Percentiles rank a stretch among this genome's conserved stretches.
Evolutionary conservation across 1,140 invertebrate genomes (phyloP).

Genomic region (Zeugodacus cucurbitae): DNA sequence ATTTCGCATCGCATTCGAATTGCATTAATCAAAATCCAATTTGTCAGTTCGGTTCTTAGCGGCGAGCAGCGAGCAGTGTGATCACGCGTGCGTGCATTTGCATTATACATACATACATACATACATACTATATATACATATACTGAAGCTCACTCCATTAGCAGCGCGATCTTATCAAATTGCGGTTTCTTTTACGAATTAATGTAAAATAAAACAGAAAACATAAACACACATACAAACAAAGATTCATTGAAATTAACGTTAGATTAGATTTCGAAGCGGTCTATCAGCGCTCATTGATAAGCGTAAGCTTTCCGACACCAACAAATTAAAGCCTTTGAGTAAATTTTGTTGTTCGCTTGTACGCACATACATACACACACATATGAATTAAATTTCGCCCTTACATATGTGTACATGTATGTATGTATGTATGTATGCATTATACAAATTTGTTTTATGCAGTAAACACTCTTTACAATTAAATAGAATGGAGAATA

Average conservation of each 20-base stretch:
- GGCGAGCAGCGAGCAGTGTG: too few species aligned
- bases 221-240: background rate
- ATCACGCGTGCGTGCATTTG: background rate
- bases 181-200: background rate
- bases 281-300: background rate
- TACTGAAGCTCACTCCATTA: too few species aligned
- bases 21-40: slow-evolving; percentile 1
- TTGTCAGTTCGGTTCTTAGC: background rate
- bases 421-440: background rate
- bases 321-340: background rate
- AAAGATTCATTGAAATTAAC: too few species aligned
- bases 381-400: background rate
- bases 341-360: background rate
- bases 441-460: background rate
- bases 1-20: background rate
- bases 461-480: background rate
- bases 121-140: too few species aligned
- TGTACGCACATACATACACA: background rate
- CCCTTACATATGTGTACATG: too few species aligned
- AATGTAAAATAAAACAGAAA: background rate
- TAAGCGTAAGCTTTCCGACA: background rate
- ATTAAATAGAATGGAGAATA: slow-evolving; percentile 13
- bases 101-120: too few species aligned
- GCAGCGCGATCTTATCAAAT: background rate
- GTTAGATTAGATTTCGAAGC: background rate